Evolutionary conservation across 2,113 vertebrate species (phyloP).

Genomic region (Barbus barbus): DNA sequence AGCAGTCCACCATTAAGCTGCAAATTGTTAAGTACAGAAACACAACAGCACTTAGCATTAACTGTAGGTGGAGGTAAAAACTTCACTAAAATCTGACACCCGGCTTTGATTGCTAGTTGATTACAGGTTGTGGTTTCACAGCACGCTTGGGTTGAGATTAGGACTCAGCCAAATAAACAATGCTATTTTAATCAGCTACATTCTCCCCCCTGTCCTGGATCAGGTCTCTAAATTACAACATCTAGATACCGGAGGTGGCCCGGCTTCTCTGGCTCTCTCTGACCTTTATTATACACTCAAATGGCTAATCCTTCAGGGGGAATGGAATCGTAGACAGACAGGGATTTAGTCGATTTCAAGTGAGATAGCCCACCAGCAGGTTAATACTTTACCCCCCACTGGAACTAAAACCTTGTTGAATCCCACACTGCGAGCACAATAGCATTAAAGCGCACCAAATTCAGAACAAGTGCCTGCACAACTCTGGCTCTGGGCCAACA

Average conservation of each 20-base stretch:
- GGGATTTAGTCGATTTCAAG: conserved; percentile 64
- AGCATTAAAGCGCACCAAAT: conserved; percentile 46
- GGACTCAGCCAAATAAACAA: conserved; percentile 44
- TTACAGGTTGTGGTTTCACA: conserved; percentile 48
- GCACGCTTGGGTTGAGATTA: conserved; percentile 37
- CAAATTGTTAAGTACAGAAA: conserved; percentile 20
- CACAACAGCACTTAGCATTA: conserved; percentile 30
- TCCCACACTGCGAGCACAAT: conserved; percentile 51
- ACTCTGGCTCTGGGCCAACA: conserved; percentile 43
- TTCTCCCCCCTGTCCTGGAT: conserved; percentile 34
- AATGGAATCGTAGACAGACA: conserved; percentile 57
- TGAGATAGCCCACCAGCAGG: conserved; percentile 58
- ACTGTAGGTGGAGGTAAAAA: neutral
- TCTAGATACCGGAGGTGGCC: conserved; percentile 26
- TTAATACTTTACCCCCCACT: conserved; percentile 56
- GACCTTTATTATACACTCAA: conserved; percentile 65
- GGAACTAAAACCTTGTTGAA: conserved; percentile 55
- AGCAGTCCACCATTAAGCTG: conserved; percentile 19
- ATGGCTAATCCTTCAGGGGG: conserved; percentile 62
- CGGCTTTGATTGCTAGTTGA: conserved; percentile 51
- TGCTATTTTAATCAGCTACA: conserved; percentile 53
- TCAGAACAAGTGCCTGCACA: conserved; percentile 46
- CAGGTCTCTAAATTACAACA: conserved; percentile 47
- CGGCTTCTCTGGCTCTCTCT: conserved; percentile 48
- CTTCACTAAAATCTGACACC: conserved; percentile 34